Base-by-base conservation (phyloP, 2,113 vertebrate species). In the Benthochromis sp. region DNA sequence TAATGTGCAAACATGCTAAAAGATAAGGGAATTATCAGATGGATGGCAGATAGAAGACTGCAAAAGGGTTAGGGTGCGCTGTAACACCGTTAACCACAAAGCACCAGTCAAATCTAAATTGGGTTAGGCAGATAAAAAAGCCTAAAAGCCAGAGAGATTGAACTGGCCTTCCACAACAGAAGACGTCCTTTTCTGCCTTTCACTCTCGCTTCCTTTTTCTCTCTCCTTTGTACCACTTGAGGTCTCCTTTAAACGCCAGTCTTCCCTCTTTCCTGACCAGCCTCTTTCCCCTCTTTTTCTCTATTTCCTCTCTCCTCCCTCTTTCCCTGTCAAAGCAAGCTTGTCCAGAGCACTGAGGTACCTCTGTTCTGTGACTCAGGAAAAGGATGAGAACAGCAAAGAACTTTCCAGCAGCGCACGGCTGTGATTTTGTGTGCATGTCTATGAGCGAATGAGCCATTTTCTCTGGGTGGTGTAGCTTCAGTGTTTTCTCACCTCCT, bases 401-500 rank as follows among this genome's bases (percentile, higher is more conserved):
- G 90, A 91, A 93, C 85, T 92, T 95, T 95, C 93, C 93, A 91
- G 90, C 90, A 55, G 88, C 89, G 85, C 92, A 61, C 76, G 69
- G 88, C 93, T 91, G 88, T 55, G 88, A 92, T 34, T 93, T 84
- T 47, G 81, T 7, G 86, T 81, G 89, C 79, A 34, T n/a, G 85
- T 86, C 88, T 82, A 19, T 12, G 55, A 81, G 86, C 27, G 27
- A 53, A 29, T 34, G 45, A 34, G 14, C 43, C 47, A 11, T 80
- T 86, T 87, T 88, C 73, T 59, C 8, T 21, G 31, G 82, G 66
- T 11, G 73, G 57, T 57, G 83, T 9, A 10, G 84, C 78, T 40
- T 85, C 59, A 40, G 88, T 82, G 89, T 86, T 90, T 91, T 89
- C 93, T 93, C 96, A 99, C 98, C 98, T 99, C 98, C 98, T 97